phyloP scores from a whole-genome alignment of 2,797 vertebrate genomes.

The Phoeniculus purpureus region DNA sequence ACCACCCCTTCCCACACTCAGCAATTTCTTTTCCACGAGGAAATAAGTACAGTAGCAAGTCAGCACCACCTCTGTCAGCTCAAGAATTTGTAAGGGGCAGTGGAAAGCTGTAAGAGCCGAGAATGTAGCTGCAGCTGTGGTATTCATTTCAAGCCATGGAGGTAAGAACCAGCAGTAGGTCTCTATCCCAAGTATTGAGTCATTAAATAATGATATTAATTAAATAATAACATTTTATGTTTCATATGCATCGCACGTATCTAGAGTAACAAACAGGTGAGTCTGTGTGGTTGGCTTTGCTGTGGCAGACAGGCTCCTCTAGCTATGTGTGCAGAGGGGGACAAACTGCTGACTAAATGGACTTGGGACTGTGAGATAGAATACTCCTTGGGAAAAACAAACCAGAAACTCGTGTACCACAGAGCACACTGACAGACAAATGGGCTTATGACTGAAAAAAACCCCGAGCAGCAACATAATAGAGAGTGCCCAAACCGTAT shows the following conservation, averaged over 20 bases:
- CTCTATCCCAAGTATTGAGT: background rate
- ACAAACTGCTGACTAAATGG: background rate
- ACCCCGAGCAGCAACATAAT: background rate
- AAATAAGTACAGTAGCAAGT: background rate
- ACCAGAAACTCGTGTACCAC: background rate
- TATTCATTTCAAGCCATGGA: background rate
- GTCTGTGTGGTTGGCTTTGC: background rate
- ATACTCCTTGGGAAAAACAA: background rate
- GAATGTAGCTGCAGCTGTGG: background rate
- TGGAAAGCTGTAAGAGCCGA: background rate
- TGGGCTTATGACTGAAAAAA: background rate
- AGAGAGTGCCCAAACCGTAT: background rate
- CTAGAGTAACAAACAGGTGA: constrained; percentile 1
- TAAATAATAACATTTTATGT: background rate
- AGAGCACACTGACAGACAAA: background rate
- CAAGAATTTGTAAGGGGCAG: background rate
- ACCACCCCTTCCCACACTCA: background rate
- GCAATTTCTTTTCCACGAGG: background rate
- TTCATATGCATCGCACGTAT: background rate
- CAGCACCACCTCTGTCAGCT: constrained; percentile 4
- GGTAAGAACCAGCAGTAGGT: background rate
- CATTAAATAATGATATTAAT: background rate
- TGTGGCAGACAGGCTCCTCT: background rate
- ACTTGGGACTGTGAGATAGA: background rate
- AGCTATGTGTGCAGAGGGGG: background rate